Percentiles rank a stretch among this genome's conserved stretches.
phyloP scores from a whole-genome alignment of 2,888 invertebrate genomes.

The Mystacides longicornis region DNA sequence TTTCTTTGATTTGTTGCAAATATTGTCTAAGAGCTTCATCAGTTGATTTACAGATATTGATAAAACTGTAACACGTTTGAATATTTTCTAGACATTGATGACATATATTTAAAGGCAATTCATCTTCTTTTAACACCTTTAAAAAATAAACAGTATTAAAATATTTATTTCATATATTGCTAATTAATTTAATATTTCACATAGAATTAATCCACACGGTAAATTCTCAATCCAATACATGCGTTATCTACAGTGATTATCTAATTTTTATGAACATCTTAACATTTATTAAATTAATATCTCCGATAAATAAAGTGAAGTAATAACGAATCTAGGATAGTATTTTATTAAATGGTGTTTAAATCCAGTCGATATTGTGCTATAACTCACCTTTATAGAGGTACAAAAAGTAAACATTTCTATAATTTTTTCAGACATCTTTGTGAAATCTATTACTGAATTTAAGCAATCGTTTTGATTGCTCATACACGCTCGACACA shows the following conservation, averaged over 20 bases:
- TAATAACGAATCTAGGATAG: too few relatives aligned
- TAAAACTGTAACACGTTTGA: background rate
- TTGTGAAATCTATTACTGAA: slow-evolving; percentile 7
- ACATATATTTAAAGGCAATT: background rate
- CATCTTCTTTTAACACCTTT: background rate
- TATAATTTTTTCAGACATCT: slow-evolving; percentile 17
- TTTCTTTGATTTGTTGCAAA: background rate
- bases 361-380: too few relatives aligned
- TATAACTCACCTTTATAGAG: slow-evolving; percentile 12
- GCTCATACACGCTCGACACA: slow-evolving; percentile 20
- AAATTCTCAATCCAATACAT: too few relatives aligned
- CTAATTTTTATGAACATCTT: too few relatives aligned
- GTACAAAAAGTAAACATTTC: slow-evolving; percentile 21
- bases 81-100: background rate
- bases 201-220: too few relatives aligned
- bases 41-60: background rate
- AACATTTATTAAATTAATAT: too few relatives aligned
- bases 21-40: background rate
- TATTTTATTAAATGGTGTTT: too few relatives aligned
- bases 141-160: background rate
- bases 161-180: too few relatives aligned
- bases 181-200: too few relatives aligned
- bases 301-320: too few relatives aligned
- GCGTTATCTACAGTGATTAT: too few relatives aligned
- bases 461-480: slow-evolving; percentile 6